Evolutionary conservation across 2,888 invertebrate species (phyloP).

Genomic region (Hololepta plana): DNA sequence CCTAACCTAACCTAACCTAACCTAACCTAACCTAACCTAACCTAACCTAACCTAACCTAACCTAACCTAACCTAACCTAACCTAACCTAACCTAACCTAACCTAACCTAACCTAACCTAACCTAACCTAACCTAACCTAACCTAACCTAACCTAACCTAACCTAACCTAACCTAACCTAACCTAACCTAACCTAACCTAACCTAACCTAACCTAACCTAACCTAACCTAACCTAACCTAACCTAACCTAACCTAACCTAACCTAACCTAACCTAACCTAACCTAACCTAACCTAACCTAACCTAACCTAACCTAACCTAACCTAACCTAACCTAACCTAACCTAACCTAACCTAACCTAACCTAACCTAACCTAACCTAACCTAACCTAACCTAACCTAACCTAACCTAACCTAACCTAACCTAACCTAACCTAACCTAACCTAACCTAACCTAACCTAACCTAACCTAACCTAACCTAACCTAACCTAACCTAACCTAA

Average conservation of each 20-base stretch:
- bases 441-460: conserved; percentile 9
- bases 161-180: conserved; percentile 11
- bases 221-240: conserved; percentile 10
- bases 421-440: conserved; percentile 11
- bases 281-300: conserved; percentile 8
- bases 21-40: conserved; percentile 8
- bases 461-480: conserved; percentile 9
- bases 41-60: conserved; percentile 10
- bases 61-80: conserved; percentile 10
- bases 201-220: conserved; percentile 10
- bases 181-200: conserved; percentile 9
- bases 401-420: conserved; percentile 11
- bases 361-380: conserved; percentile 9
- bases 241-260: conserved; percentile 9
- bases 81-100: conserved; percentile 9
- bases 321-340: conserved; percentile 9
- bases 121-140: conserved; percentile 11
- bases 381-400: conserved; percentile 10
- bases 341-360: conserved; percentile 8
- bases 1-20: conserved; percentile 6
- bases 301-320: conserved; percentile 9
- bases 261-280: conserved; percentile 9
- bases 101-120: conserved; percentile 9
- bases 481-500: too few relatives aligned
- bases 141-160: conserved; percentile 10